Evolutionary conservation across 2,797 vertebrate genomes (phyloP).

Genomic region (Lerista edwardsae): DNA sequence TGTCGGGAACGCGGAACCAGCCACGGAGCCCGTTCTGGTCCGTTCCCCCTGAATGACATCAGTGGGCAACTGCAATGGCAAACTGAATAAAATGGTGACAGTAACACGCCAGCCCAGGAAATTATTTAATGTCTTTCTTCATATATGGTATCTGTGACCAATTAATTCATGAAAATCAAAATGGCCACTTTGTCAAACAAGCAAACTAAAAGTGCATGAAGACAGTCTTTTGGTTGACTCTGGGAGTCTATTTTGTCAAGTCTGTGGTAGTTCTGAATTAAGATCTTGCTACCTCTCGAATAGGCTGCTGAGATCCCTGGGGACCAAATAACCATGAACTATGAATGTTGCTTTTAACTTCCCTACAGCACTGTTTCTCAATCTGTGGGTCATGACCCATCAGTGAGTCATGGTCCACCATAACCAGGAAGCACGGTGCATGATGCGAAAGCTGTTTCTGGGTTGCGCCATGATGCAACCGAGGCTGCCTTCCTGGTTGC

Average conservation of each 20-base stretch:
- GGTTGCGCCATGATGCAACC: too few species aligned
- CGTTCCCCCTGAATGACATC: too few species aligned
- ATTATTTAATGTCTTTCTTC: not conserved
- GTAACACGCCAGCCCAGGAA: not conserved
- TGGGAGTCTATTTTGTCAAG: not conserved
- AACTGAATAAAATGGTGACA: not conserved
- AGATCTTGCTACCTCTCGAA: not conserved
- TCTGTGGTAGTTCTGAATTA: too few species aligned
- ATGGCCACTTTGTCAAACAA: not conserved
- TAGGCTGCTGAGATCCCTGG: not conserved
- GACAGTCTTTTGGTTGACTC: not conserved
- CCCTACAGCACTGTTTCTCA: too few species aligned
- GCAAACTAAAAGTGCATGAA: not conserved
- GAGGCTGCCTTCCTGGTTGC: too few species aligned
- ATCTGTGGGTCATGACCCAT: too few species aligned
- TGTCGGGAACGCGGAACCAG: too few species aligned
- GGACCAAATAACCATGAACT: not conserved
- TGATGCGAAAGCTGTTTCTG: too few species aligned
- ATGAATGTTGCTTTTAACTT: too few species aligned
- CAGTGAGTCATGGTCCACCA: too few species aligned
- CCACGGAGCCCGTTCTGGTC: too few species aligned
- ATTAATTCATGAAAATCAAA: not conserved
- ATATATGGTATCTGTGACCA: not conserved
- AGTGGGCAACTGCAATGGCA: not conserved
- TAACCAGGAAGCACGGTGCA: too few species aligned